Evolutionary conservation across 2,113 vertebrate species (phyloP).

Genomic region (Pelmatolapia mariae): DNA sequence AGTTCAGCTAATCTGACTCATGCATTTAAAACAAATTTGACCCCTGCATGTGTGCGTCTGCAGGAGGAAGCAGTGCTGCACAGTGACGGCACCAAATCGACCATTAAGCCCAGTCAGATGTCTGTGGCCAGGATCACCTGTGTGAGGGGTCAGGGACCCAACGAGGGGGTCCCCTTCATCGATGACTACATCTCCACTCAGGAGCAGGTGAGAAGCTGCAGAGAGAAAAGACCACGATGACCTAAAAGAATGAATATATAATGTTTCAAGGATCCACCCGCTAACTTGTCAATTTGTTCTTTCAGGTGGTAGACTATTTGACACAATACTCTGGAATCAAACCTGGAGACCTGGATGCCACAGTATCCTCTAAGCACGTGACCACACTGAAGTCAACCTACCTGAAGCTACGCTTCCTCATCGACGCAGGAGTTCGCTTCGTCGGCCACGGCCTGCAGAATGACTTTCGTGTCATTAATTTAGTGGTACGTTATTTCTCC

Average conservation of each 20-base stretch:
- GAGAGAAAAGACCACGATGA: not conserved
- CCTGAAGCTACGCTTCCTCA: conserved; percentile 95
- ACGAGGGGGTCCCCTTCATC: conserved; percentile 90
- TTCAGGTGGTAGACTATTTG: conserved; percentile 94
- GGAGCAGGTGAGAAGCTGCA: conserved; percentile 80
- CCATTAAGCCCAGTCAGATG: conserved; percentile 99
- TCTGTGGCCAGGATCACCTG: conserved; percentile 97
- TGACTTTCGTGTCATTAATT: conserved; percentile 95
- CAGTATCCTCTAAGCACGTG: conserved; percentile 96
- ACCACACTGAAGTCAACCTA: conserved; percentile 97
- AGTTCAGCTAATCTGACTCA: no score
- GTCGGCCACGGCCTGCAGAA: conserved; percentile 96
- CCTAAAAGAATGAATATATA: not conserved
- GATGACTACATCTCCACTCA: conserved; percentile 99
- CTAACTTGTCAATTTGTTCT: not conserved
- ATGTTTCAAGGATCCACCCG: not conserved
- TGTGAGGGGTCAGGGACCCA: conserved; percentile 90
- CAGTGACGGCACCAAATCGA: conserved; percentile 97
- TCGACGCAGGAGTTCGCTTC: conserved; percentile 94
- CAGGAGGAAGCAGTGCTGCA: conserved; percentile 97
- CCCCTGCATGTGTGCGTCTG: not conserved
- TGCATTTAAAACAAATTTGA: not conserved
- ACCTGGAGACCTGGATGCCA: conserved; percentile 94
- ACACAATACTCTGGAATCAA: conserved; percentile 98
- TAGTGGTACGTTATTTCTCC: conserved; percentile 74